phyloP scores from a whole-genome alignment of 2,113 vertebrate genomes.

The Larimichthys crocea region DNA sequence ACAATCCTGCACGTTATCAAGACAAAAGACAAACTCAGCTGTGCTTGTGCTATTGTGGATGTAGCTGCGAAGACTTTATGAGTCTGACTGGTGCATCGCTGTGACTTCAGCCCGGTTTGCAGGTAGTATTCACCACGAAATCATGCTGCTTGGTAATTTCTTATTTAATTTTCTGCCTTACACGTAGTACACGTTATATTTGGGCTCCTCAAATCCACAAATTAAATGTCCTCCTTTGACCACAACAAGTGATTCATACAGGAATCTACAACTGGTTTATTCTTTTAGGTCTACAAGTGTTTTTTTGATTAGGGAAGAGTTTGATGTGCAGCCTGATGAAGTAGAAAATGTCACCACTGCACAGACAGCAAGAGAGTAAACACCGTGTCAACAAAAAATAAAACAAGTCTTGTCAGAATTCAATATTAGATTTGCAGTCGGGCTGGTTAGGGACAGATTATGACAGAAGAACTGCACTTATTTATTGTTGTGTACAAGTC shows the following conservation, averaged over 20 bases:
- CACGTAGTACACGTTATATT: neutral
- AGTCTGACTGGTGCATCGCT: too few relatives aligned
- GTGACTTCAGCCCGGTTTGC: too few relatives aligned
- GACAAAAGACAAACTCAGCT: neutral
- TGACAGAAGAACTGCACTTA: slow-evolving; percentile 23
- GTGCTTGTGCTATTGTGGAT: neutral
- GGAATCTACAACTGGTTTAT: neutral
- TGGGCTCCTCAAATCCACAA: neutral
- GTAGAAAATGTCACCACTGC: slow-evolving; percentile 1
- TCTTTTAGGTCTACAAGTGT: neutral
- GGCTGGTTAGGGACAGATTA: slow-evolving; percentile 19
- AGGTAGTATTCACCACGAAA: neutral
- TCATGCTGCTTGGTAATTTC: neutral
- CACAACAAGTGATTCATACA: neutral
- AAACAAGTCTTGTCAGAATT: slow-evolving; percentile 25
- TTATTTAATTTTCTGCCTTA: neutral
- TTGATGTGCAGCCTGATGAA: neutral
- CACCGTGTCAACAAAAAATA: slow-evolving; percentile 1
- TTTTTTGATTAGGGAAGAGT: slow-evolving; percentile 4
- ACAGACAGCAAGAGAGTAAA: slow-evolving; percentile 11
- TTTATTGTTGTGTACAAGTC: neutral
- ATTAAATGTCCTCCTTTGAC: neutral
- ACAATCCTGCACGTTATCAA: neutral
- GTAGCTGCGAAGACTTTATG: neutral
- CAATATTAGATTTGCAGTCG: slow-evolving; percentile 39